These are phyloP conservation scores for Heliconius aoede DNA, from an alignment of 2,888 invertebrate genomes.

Conservation along the genomic window DNA sequence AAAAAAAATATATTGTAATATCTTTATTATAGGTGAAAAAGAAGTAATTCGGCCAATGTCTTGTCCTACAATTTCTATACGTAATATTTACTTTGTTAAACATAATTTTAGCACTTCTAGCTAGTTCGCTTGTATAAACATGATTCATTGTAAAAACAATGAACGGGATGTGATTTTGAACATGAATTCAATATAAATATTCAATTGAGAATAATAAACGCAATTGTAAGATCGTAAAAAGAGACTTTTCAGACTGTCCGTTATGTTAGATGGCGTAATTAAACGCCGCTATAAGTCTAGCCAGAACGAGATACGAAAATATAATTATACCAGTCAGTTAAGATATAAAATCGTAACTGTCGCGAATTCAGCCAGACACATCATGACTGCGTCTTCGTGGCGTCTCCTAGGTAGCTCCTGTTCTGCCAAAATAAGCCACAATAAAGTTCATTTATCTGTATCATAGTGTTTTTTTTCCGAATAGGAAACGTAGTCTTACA, in stretches of 20 bases:
- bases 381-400: background rate
- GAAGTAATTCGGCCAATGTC: background rate
- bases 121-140: conserved; percentile 21
- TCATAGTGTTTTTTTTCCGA: background rate
- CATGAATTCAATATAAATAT: conserved; percentile 12
- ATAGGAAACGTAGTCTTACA: too few relatives aligned
- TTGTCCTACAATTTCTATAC: background rate
- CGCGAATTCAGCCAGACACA: background rate
- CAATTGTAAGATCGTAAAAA: too few relatives aligned
- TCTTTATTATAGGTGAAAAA: background rate
- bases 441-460: background rate
- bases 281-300: too few relatives aligned
- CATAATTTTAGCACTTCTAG: conserved; percentile 15
- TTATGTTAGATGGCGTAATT: too few relatives aligned
- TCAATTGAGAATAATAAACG: background rate
- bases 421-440: conserved; percentile 1
- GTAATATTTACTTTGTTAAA: conserved; percentile 11
- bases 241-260: too few relatives aligned
- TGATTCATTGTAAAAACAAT: conserved; percentile 41
- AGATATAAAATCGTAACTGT: background rate
- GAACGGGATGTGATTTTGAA: conserved; percentile 13
- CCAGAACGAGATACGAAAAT: too few relatives aligned
- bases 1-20: background rate
- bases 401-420: background rate
- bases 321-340: background rate